Evolutionary conservation across 2,888 invertebrate species (phyloP).

Genomic region (Volucella inflata): DNA sequence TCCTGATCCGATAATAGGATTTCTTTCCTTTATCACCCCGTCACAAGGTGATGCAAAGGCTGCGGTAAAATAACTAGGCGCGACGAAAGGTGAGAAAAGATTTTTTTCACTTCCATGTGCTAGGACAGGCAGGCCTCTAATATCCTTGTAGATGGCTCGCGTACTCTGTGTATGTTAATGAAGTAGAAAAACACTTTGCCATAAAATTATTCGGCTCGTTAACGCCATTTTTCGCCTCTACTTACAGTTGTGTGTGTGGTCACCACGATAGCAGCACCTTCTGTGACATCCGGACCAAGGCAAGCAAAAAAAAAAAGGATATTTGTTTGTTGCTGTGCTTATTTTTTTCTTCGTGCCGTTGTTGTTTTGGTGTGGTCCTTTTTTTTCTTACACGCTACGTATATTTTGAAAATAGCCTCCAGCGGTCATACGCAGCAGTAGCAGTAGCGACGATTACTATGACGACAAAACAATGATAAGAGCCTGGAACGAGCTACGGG

Average conservation of each 20-base stretch:
- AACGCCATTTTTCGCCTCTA: slow-evolving; percentile 70
- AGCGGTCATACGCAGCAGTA: slow-evolving; percentile 64
- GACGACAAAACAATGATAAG: slow-evolving; percentile 72
- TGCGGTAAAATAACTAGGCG: slow-evolving; percentile 26
- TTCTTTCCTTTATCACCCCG: slow-evolving; percentile 34
- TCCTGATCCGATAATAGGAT: slow-evolving; percentile 73
- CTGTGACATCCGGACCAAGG: slow-evolving; percentile 32
- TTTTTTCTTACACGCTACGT: slow-evolving; percentile 16
- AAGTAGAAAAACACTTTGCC: slow-evolving; percentile 75
- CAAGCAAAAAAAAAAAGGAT: slow-evolving; percentile 32
- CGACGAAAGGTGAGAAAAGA: slow-evolving; percentile 61
- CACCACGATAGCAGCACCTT: slow-evolving; percentile 47
- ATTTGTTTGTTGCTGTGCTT: not conserved
- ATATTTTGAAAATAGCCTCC: slow-evolving; percentile 40
- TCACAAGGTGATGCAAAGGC: slow-evolving; percentile 63
- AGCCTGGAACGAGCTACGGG: not conserved
- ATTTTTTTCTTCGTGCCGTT: no score
- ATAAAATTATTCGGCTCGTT: slow-evolving; percentile 76
- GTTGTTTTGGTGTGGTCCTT: slow-evolving; percentile 9
- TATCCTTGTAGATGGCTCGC: slow-evolving; percentile 42
- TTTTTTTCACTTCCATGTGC: not conserved
- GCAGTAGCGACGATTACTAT: slow-evolving; percentile 59
- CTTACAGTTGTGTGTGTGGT: slow-evolving; percentile 35
- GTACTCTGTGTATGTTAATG: slow-evolving; percentile 67
- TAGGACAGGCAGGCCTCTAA: slow-evolving; percentile 2